These are phyloP conservation scores for Archivesica marissinica DNA, from an alignment of 1,140 invertebrate genomes.

Conservation along the genomic window DNA sequence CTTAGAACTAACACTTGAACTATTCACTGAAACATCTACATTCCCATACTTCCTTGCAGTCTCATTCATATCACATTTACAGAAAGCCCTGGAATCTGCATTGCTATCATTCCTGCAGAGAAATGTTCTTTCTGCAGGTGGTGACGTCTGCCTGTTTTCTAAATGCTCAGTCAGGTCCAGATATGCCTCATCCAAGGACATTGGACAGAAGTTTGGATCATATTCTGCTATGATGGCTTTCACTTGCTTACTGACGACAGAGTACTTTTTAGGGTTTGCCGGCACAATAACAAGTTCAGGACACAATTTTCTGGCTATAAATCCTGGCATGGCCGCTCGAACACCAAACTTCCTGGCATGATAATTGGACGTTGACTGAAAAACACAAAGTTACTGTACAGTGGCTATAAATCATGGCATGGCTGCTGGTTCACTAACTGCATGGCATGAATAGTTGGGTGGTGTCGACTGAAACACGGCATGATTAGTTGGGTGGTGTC, in stretches of 20 bases:
- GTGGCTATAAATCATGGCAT: too few relatives aligned
- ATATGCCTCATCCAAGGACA: constrained; percentile 88
- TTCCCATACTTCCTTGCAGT: background rate
- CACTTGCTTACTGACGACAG: constrained; percentile 83
- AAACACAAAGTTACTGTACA: too few relatives aligned
- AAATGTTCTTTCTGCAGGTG: constrained; percentile 74
- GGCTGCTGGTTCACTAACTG: too few relatives aligned
- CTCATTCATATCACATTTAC: constrained; percentile 77
- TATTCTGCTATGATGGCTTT: constrained; percentile 85
- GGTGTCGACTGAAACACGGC: too few relatives aligned
- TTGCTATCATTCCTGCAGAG: constrained; percentile 56
- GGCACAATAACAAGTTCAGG: constrained; percentile 87
- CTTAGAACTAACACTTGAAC: background rate
- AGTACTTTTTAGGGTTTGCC: constrained; percentile 87
- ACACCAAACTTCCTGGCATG: constrained; percentile 88
- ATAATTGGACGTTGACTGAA: constrained; percentile 89
- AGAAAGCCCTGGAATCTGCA: constrained; percentile 48
- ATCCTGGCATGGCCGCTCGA: constrained; percentile 90
- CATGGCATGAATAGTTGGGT: too few relatives aligned
- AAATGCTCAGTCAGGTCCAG: constrained; percentile 87
- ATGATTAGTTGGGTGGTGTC: too few relatives aligned
- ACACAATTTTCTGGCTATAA: constrained; percentile 88
- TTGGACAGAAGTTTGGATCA: constrained; percentile 86
- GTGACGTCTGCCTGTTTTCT: constrained; percentile 66
- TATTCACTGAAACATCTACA: background rate